Evolutionary conservation across 2,797 vertebrate genomes (phyloP), one percentile per base, ranked within the genome.

Genomic region (Lagodon rhomboides): DNA sequence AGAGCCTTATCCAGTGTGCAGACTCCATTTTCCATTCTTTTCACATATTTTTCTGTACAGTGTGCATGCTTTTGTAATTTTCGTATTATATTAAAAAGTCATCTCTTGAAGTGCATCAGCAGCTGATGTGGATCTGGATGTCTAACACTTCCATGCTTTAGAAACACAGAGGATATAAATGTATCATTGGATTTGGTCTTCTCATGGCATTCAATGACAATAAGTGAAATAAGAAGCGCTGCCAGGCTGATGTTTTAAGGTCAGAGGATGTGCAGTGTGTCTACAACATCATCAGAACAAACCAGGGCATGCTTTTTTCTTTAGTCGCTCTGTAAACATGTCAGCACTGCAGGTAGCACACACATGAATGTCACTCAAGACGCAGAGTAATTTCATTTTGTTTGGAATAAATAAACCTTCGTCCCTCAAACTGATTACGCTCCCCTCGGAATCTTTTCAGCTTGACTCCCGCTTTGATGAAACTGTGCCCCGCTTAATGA

Each of bases 391-490:
- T 94, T 94, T 94, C 84, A 94, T 94, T 95, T 93, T 89, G 92
- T 91, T 90, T 91, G 89, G 92, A 93, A 94, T 93, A 94, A 94
- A 95, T 92, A 93, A 93, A 92, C 89, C 87, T 81, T 88, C 68
- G 84, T 91, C 90, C 88, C 90, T 92, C 87, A 92, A 91, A 93
- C 89, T 92, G 90, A 93, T 92, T 94, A 90, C 85, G 82, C 66
- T 89, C 90, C 91, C 87, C 82, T 86, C 80, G 23, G 88, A 93
- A 87, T 93, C 88, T 94, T 92, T 90, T 87, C 76, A 75, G 84
- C 85, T 91, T 80, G 87, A 94, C 91, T 95, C 92, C 83, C 63
- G 82, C 92, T 92, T 89, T 92, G 93, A 95, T 95, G 91, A 95
- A 94, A 93, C 91, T 85, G 87, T 84, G 88, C 75, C 82, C 85